These are phyloP conservation scores for Dreissena rostriformis DNA, from an alignment of 1,140 invertebrate genomes.

Conservation along the genomic window DNA sequence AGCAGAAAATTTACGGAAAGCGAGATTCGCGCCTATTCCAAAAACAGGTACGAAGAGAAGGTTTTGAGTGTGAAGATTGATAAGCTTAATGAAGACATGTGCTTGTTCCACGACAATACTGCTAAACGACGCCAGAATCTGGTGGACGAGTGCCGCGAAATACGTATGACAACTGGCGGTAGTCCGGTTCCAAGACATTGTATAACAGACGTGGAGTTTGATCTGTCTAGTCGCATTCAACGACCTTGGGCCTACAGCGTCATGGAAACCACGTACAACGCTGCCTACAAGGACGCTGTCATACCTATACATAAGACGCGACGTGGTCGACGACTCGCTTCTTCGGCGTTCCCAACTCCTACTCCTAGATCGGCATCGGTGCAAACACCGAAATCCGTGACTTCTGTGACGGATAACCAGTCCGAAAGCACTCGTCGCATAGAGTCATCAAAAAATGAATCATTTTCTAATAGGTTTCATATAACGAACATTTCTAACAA, in stretches of 20 bases:
- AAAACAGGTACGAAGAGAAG: constrained; percentile 46
- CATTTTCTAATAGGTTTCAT: neutral
- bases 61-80: constrained; percentile 7
- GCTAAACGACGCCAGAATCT: constrained; percentile 24
- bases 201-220: constrained; percentile 16
- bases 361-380: neutral
- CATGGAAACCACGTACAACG: constrained; percentile 43
- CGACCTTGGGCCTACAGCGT: constrained; percentile 51
- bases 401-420: neutral
- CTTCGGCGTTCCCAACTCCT: neutral
- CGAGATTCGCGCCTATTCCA: constrained; percentile 45
- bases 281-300: constrained; percentile 28
- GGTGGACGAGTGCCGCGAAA: constrained; percentile 26
- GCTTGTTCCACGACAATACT: constrained; percentile 21
- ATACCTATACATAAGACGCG: constrained; percentile 19
- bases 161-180: constrained; percentile 30
- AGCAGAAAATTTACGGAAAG: constrained; percentile 48
- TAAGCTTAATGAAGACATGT: constrained; percentile 35
- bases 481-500: neutral
- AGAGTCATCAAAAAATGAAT: constrained; percentile 21
- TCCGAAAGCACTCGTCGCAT: neutral
- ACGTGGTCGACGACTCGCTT: neutral
- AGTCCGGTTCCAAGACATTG: constrained; percentile 9
- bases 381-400: neutral
- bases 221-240: constrained; percentile 19